Base-by-base conservation (phyloP, 35 echinoderm and acorn worm genomes). In the Heliocidaris tuberculata region DNA sequence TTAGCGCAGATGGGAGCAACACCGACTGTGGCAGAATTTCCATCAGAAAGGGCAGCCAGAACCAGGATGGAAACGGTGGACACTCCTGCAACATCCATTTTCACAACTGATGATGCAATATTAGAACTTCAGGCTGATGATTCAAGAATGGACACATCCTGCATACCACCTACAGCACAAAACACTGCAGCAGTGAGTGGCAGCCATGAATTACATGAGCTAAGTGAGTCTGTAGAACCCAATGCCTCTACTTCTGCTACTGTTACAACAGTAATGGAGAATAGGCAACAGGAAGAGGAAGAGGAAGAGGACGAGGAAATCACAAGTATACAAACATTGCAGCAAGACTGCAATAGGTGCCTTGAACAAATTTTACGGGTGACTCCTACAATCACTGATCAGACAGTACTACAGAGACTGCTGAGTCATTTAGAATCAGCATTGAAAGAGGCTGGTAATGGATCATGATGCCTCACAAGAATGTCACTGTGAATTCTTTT, bases 401-500 rank as follows among this genome's bases (percentile, higher is more conserved):
- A n/a, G 91, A n/a, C 15, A 93, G 91, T 59, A 24, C 91, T 93
- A 15, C n/a, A 93, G n/a, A 93, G 91, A 59, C 24, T 93, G 2
- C 12, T 59, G 0, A 59, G 30, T 59, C 91, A 93, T 93, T 50
- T 93, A 31, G 91, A 59, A 48, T 31, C 31, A 30, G 91, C 91
- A 49, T 24, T 93, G 29, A 32, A 31, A 30, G 91, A 49, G 27
- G 91, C 91, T 17, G 27, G 48, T 7, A 78, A 78, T 78, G 17
- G 65, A 7, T 78, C 27, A 78, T 78, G 65, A 78, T 78, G 27
- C 65, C 52, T 56, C 52, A 56, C 52, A 10, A 56, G 15, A 13
- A 56, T 56, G 52, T 56, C 52, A 13, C 52, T 56, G 15, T 56
- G 52, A 11, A 56, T 11, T 15, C 52, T 13, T 10, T 15, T 11